Base-by-base conservation (phyloP, 2,113 vertebrate species). In the Pollachius pollachius region DNA sequence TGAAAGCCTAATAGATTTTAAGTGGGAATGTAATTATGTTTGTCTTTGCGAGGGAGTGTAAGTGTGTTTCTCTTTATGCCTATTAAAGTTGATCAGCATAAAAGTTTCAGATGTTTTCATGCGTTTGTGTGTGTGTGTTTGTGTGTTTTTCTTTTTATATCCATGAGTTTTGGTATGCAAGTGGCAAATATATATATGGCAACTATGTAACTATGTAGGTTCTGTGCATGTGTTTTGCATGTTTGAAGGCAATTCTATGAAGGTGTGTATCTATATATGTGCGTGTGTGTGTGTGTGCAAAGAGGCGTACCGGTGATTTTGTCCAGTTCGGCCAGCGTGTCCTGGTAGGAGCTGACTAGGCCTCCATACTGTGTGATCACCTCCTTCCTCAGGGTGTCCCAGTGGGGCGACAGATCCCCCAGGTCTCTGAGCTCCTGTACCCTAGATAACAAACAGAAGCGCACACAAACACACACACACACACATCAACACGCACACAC, bases 331-430 rank as follows among this genome's bases (percentile, higher is more conserved):
- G 92, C 88, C 67, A 98, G 92, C 17, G 94, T 98, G 66, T 97
- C 95, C 87, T 97, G 94, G 85, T 98, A 98, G 83, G 93, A 80
- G 70, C 75, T 90, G 88, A 98, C 85, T 92, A 98, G 93, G 79
- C 96, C 96, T 67, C 94, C 92, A 70, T 97, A 99, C 83, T 96
- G 94, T 65, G 92, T 88, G 67, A 97, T 95, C 73, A 98, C 96
- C 70, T 95, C 98, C 85, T 90, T 96, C 67, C 97, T 91, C 71
- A 98, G 88, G 75, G 97, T 97, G 89, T 99, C 96, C 97, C 97
- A 99, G 80, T 99, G 97, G 80, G 97, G 95, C 72, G 97, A 95
- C 19, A 99, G 95, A n/a, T 98, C 96, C 12, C 97, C 97, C 68
- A 99, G 88, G 70, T 98, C 95, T 75, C 93, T 95, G 68, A 99